Evolutionary conservation across 2,888 invertebrate genomes (phyloP), one percentile per base, ranked within the genome.

Genomic region (Ceramica pisi): DNA sequence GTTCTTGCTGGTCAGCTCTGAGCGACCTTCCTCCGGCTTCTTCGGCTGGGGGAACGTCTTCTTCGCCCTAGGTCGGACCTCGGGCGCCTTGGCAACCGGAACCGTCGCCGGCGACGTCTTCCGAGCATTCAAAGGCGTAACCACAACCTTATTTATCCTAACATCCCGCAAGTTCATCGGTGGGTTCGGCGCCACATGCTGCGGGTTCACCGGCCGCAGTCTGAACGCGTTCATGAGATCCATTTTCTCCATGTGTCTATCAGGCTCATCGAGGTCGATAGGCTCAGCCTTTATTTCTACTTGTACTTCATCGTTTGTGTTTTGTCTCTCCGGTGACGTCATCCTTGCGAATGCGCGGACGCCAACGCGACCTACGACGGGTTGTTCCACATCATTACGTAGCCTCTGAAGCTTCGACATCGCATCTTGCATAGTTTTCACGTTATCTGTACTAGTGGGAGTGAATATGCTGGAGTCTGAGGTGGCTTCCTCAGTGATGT

Each of bases 221-320:
- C 89, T 90, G 67, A 95, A 94, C 0, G 94, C 91, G 53, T 91
- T 94, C 92, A 95, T 93, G 71, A 95, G 82, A 83, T 94, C 92
- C 85, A 94, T 88, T 71, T 95, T 94, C 72, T 94, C 95, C 56
- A 87, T 82, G 44, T 94, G 92, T 7, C 94, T 82, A 0, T 94
- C 94, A 0, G 87, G 81, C 14, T 96, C 96, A 10, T 95, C 95
- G 0, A 91, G 76, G 21, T 96, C 96, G 14, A 94, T 89, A 0
- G 95, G 95, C 69, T 96, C 96, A 0, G 93, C 83, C 81, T 96
- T 96, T 21, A 96, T 92, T 82, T 95, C 95, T 0, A 95, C 91
- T 76, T 92, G 88, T 2, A 94, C 88, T 57, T 87, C 79, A 3
- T 91, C 89, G 46, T 87, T 87, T 7, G 69, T 66, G 44, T 6